Evolutionary conservation across 2,797 vertebrate species (phyloP).

Genomic region (Halcyon badia): DNA sequence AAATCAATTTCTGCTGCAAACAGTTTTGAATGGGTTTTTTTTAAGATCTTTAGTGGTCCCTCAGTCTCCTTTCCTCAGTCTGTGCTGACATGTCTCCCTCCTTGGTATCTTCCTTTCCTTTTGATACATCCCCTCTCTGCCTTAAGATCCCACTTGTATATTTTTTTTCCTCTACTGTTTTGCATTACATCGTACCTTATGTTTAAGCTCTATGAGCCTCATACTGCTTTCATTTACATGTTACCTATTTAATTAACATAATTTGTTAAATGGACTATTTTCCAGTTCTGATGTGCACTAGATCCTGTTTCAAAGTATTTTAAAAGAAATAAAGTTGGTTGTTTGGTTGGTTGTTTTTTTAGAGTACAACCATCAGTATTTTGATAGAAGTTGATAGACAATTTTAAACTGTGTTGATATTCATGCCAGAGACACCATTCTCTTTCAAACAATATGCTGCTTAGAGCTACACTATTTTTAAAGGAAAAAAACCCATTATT

Average conservation of each 20-base stretch:
- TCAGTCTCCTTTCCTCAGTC: not conserved
- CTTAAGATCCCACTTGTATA: not conserved
- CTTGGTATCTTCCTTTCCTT: not conserved
- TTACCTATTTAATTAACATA: not conserved
- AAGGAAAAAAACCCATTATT: not conserved
- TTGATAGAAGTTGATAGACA: not conserved
- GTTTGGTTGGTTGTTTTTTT: not conserved
- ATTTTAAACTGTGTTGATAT: not conserved
- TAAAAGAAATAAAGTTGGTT: not conserved
- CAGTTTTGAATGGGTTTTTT: not conserved
- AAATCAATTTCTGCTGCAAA: slow-evolving; percentile 16
- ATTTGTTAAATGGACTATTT: not conserved
- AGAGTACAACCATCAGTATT: not conserved
- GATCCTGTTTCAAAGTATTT: not conserved
- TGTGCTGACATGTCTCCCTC: not conserved
- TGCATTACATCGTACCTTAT: not conserved
- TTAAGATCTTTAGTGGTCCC: not conserved
- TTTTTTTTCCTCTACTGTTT: not conserved
- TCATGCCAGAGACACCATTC: not conserved
- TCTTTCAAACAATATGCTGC: not conserved
- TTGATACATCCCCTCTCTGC: not conserved
- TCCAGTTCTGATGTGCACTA: not conserved
- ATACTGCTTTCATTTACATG: not conserved
- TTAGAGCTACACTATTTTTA: not conserved
- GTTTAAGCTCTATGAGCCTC: not conserved